Base-by-base conservation (phyloP, 1,140 invertebrate genomes). In the Diploscapter pachys region DNA sequence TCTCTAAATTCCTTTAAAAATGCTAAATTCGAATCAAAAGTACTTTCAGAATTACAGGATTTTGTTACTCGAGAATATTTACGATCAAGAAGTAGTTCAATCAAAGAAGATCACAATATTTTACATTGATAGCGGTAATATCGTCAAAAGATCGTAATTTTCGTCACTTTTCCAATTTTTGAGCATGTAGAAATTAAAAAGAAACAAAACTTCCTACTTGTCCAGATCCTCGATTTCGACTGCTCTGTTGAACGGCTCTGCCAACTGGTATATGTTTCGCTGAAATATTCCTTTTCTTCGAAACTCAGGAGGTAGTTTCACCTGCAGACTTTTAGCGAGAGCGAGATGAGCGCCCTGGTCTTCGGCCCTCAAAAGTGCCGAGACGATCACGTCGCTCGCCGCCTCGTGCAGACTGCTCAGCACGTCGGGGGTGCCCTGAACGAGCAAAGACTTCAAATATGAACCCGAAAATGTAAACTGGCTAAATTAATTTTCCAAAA, bases 351-450 rank as follows among this genome's bases (percentile, higher is more conserved):
- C 90, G 76, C 89, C 90, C 80, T 92, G 90, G 78, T 93, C 87
- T 81, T 87, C 86, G 62, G 81, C 79, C 77, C 85, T 81, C 72
- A 87, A 86, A 3, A 89, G 87, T 75, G 94, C 90, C n/a, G 91
- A 89, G 87, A 93, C 95, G 5, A 97, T 89, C 82, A 93, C 94
- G 83, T 97, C 94, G 2, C 93, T 90, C 4, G 94, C 94, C 63
- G 92, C 91, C 86, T 95, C 93, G 84, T 96, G 94, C 56, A 97
- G 87, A 73, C 89, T 88, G 62, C 90, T 89, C 63, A 89, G 88
- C 71, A 91, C 89, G 77, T 86, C 89, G 50, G 81, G 50, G 51
- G 57, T 67, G 63, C 13, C 5, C 63, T 72, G 71, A 67, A 72
- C 48, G 56, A 67, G 51, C 31, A 31, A 31, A 31, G 31, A 31